phyloP scores from a whole-genome alignment of 2,113 vertebrate genomes.

The Nothobranchius furzeri region DNA sequence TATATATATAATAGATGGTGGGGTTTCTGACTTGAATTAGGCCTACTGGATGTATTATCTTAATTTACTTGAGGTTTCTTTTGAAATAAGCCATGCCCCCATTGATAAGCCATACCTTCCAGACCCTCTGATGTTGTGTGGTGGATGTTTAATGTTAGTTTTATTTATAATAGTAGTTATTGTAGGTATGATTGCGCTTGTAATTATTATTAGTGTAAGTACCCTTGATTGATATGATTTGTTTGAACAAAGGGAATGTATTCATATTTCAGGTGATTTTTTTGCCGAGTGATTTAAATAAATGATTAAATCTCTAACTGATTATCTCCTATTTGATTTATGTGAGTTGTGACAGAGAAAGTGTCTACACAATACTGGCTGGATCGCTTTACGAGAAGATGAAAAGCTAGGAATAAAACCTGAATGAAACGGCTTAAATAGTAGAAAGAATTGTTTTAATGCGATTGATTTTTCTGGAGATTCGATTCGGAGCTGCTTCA shows the following conservation, averaged over 20 bases:
- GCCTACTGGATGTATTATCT: slow-evolving; percentile 72
- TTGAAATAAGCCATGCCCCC: slow-evolving; percentile 78
- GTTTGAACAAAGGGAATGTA: slow-evolving; percentile 78
- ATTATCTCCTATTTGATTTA: neutral
- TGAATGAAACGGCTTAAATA: too few relatives aligned
- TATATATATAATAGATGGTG: slow-evolving; percentile 26
- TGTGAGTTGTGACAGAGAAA: neutral
- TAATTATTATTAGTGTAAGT: slow-evolving; percentile 73
- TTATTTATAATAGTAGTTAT: slow-evolving; percentile 71
- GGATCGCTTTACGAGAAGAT: neutral
- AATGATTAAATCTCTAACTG: slow-evolving; percentile 63
- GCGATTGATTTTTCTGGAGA: too few relatives aligned
- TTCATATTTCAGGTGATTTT: slow-evolving; percentile 75
- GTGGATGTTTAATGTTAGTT: slow-evolving; percentile 73
- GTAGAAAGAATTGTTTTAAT: too few relatives aligned
- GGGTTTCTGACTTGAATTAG: slow-evolving; percentile 67
- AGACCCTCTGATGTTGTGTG: slow-evolving; percentile 68
- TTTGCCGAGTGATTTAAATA: slow-evolving; percentile 75
- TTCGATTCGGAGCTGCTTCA: too few relatives aligned
- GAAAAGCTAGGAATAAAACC: neutral
- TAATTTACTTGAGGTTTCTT: slow-evolving; percentile 75
- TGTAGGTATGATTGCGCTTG: slow-evolving; percentile 75
- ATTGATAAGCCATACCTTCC: slow-evolving; percentile 76
- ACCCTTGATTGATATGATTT: slow-evolving; percentile 72
- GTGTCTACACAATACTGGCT: too few relatives aligned